Conservation (phyloP, 2,797 vertebrate genomes). For the Cygnus olor region DNA sequence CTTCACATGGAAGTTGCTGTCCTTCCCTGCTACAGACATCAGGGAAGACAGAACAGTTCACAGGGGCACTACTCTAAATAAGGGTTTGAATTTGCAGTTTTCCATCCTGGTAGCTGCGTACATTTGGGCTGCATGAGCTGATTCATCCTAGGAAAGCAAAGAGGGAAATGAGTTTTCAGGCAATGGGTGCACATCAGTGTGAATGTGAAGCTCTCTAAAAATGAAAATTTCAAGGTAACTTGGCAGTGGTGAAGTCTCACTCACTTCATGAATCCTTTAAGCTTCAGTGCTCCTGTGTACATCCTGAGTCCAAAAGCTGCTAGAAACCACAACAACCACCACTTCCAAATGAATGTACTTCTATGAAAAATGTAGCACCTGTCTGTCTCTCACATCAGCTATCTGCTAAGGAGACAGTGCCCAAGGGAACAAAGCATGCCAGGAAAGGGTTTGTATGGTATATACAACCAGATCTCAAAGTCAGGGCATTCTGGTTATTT, state of each 20-base stretch:
- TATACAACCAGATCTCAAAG: neutral
- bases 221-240: neutral
- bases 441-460: neutral
- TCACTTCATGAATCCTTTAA: neutral
- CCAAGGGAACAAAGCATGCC: neutral
- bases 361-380: rapidly evolving
- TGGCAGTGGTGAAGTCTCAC: neutral
- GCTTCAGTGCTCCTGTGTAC: neutral
- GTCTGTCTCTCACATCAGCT: neutral
- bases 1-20: too few relatives aligned
- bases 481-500: neutral
- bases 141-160: neutral
- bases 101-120: rapidly evolving
- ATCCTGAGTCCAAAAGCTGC: neutral
- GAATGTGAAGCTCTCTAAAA: neutral
- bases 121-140: neutral
- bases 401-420: neutral
- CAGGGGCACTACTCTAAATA: neutral
- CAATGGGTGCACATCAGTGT: neutral
- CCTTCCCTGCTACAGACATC: neutral
- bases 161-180: neutral
- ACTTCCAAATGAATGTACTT: neutral
- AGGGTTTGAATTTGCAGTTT: neutral
- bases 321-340: neutral
- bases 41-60: neutral